Evolutionary conservation across 2,888 invertebrate genomes (phyloP).

Genomic region (Epistrophe eligans): DNA sequence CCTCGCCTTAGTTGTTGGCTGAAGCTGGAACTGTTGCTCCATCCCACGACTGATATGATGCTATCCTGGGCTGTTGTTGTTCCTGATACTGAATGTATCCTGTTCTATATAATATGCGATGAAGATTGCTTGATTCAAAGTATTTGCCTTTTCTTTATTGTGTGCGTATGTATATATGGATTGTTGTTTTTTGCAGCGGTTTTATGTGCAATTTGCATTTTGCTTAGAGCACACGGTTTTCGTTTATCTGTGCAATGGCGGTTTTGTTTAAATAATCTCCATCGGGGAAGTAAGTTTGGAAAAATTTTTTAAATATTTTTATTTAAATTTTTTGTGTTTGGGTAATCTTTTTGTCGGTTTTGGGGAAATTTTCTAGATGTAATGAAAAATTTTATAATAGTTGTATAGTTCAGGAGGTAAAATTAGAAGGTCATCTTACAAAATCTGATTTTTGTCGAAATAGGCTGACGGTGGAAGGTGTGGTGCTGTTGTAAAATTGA

Average conservation of each 20-base stretch:
- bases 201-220: conserved; percentile 65
- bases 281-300: conserved; percentile 40
- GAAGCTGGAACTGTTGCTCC: conserved; percentile 50
- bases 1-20: conserved; percentile 7
- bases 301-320: conserved; percentile 25
- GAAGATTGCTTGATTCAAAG: background rate
- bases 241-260: too few relatives aligned
- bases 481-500: too few relatives aligned
- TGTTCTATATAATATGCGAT: background rate
- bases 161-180: conserved; percentile 26
- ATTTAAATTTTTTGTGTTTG: background rate
- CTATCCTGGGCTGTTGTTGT: background rate
- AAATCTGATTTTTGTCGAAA: too few relatives aligned
- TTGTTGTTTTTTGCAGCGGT: conserved; percentile 33
- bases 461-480: too few relatives aligned
- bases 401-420: conserved; percentile 18
- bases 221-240: background rate
- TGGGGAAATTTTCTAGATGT: conserved; percentile 7
- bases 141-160: conserved; percentile 2
- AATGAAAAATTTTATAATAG: conserved; percentile 62
- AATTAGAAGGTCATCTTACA: background rate
- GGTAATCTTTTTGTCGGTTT: conserved; percentile 30
- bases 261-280: conserved; percentile 62
- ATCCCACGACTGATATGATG: background rate
- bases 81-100: background rate